phyloP scores from a whole-genome alignment of 2,888 invertebrate species.

The Melanostoma scalare region DNA sequence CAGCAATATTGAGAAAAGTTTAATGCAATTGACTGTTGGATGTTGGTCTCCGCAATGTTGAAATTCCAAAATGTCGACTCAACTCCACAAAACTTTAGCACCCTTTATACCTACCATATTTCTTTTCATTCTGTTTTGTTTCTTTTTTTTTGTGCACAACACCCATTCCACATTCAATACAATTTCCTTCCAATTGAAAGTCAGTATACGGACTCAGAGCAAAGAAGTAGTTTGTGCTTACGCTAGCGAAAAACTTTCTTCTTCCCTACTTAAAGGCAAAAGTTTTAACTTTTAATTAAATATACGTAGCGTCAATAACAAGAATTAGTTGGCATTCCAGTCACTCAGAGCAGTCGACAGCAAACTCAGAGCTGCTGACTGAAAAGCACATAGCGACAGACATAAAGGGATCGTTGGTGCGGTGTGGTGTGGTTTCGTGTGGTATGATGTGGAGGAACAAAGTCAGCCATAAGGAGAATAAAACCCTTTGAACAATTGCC shows the following conservation, averaged over 20 bases:
- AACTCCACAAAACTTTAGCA: no score
- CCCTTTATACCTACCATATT: no score
- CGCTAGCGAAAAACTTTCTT: conserved; percentile 45
- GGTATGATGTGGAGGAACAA: conserved; percentile 8
- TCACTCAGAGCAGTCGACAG: conserved; percentile 69
- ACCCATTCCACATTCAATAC: background rate
- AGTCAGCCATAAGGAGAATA: conserved; percentile 15
- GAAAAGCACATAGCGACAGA: background rate
- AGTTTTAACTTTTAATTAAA: conserved; percentile 73
- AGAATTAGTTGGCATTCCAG: conserved; percentile 72
- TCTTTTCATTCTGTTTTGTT: no score
- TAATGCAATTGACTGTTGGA: no score
- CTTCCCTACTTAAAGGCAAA: conserved; percentile 61
- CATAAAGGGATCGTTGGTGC: conserved; percentile 14
- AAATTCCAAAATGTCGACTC: no score
- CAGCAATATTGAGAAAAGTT: no score
- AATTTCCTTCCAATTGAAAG: conserved; percentile 50
- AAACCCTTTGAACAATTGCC: conserved; percentile 64
- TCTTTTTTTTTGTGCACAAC: no score
- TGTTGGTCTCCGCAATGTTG: no score
- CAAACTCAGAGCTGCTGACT: conserved; percentile 23
- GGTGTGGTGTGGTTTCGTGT: background rate
- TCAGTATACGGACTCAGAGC: conserved; percentile 43
- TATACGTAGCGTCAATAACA: conserved; percentile 72
- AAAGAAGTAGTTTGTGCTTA: conserved; percentile 19